Percentiles rank a stretch among this genome's conserved stretches.
phyloP scores from a whole-genome alignment of 2,113 vertebrate genomes.

The Archilochus colubris region DNA sequence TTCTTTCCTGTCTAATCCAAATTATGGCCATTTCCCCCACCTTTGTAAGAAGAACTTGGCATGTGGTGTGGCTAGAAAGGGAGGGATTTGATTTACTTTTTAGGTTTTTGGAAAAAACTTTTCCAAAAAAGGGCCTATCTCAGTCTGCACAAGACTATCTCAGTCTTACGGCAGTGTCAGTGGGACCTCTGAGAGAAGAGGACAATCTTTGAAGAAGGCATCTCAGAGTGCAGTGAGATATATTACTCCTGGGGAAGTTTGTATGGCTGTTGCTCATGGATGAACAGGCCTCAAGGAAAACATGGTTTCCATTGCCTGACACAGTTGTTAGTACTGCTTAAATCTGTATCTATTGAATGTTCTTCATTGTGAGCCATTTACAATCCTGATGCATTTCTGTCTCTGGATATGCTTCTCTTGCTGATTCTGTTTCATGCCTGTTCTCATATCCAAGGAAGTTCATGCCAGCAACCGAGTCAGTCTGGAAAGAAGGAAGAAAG shows the following conservation, averaged over 20 bases:
- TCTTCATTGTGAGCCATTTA: neutral
- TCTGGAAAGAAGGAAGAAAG: slow-evolving; percentile 6
- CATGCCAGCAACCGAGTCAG: slow-evolving; percentile 56
- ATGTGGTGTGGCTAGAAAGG: neutral
- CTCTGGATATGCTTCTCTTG: neutral
- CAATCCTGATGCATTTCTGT: slow-evolving; percentile 53
- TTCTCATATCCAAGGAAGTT: slow-evolving; percentile 11
- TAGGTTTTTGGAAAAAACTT: neutral
- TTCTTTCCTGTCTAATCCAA: neutral
- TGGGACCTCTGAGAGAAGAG: neutral
- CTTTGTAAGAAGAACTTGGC: neutral
- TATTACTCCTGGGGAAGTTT: neutral
- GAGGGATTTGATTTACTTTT: neutral
- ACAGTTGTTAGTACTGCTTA: neutral
- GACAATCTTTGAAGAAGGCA: neutral
- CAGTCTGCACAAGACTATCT: accelerated
- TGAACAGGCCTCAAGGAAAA: neutral
- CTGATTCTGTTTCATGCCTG: slow-evolving; percentile 24
- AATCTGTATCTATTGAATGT: neutral
- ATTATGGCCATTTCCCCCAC: neutral
- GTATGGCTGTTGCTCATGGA: neutral
- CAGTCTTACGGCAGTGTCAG: neutral
- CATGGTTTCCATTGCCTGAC: neutral
- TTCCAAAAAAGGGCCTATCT: neutral
- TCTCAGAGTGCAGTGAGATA: neutral